Evolutionary conservation across 2,888 invertebrate species (phyloP).

Genomic region (Acrobasis consociella): DNA sequence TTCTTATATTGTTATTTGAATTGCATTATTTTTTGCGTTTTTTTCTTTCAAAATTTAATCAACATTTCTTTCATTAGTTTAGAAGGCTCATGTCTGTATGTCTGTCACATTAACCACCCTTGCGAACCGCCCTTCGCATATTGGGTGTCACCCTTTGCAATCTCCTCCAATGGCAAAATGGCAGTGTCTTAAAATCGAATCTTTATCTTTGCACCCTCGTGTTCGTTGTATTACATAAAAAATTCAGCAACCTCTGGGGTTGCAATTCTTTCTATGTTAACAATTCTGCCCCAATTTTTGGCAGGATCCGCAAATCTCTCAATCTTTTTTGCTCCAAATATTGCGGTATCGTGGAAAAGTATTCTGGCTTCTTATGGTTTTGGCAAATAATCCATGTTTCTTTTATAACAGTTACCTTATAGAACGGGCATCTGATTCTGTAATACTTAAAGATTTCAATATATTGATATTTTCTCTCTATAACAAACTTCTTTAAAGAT

Average conservation of each 20-base stretch:
- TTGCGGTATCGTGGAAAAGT: constrained; percentile 30
- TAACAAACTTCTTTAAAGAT: too few species aligned
- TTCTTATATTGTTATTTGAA: background rate
- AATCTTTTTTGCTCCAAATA: constrained; percentile 37
- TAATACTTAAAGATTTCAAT: too few species aligned
- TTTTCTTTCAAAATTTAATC: constrained; percentile 4
- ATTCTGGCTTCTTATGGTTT: constrained; percentile 27
- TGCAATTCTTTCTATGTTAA: constrained; percentile 43
- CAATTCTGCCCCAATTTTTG: constrained; percentile 42
- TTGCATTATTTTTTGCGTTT: background rate
- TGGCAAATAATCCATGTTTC: constrained; percentile 10
- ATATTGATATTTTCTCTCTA: too few species aligned
- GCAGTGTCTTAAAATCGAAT: constrained; percentile 55
- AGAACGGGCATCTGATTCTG: too few species aligned
- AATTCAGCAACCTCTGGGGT: constrained; percentile 54
- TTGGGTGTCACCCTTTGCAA: constrained; percentile 60
- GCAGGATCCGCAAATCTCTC: constrained; percentile 42
- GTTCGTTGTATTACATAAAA: constrained; percentile 55
- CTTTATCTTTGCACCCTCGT: constrained; percentile 55
- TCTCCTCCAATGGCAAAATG: constrained; percentile 63
- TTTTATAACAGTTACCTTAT: background rate
- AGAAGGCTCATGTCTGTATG: constrained; percentile 6
- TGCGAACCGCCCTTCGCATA: constrained; percentile 50
- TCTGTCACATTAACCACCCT: constrained; percentile 31
- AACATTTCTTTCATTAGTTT: constrained; percentile 1